These are phyloP conservation scores for Oophaga pumilio DNA, from an alignment of 2,113 vertebrate species.

Conservation along the genomic window DNA sequence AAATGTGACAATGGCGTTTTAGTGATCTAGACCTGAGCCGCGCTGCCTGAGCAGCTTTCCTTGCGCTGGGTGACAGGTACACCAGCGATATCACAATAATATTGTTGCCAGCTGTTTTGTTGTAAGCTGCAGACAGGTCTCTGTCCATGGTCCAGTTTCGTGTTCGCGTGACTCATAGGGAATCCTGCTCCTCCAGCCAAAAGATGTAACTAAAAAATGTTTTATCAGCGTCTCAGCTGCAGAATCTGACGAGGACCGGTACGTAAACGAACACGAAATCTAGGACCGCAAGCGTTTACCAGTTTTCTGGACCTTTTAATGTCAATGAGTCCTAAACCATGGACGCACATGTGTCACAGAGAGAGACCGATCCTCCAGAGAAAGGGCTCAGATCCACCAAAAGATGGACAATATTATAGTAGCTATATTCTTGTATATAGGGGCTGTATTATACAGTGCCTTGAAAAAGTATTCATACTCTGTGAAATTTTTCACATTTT, in stretches of 20 bases:
- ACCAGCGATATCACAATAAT: neutral
- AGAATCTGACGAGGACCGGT: neutral
- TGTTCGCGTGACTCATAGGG: slow-evolving; percentile 40
- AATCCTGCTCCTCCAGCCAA: slow-evolving; percentile 36
- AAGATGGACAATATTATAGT: neutral
- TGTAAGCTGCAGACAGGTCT: slow-evolving; percentile 16
- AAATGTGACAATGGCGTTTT: no score
- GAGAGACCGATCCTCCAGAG: neutral
- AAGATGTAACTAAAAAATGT: slow-evolving; percentile 40
- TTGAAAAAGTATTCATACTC: no score
- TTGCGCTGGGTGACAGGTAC: neutral
- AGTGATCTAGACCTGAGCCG: no score
- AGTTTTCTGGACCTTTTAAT: neutral
- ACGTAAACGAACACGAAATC: neutral
- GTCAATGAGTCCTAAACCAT: neutral
- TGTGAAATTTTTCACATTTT: no score
- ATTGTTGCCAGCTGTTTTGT: neutral
- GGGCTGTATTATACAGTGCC: neutral
- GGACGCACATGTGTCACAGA: neutral
- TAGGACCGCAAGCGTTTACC: neutral
- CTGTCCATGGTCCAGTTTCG: slow-evolving; percentile 13
- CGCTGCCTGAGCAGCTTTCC: no score
- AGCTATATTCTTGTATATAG: neutral
- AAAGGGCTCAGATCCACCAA: neutral
- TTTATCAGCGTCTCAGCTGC: slow-evolving; percentile 24